Percentiles rank a stretch among this genome's conserved stretches.
Evolutionary conservation across 2,888 invertebrate genomes (phyloP).

Genomic region (Drosophila niveifrons): DNA sequence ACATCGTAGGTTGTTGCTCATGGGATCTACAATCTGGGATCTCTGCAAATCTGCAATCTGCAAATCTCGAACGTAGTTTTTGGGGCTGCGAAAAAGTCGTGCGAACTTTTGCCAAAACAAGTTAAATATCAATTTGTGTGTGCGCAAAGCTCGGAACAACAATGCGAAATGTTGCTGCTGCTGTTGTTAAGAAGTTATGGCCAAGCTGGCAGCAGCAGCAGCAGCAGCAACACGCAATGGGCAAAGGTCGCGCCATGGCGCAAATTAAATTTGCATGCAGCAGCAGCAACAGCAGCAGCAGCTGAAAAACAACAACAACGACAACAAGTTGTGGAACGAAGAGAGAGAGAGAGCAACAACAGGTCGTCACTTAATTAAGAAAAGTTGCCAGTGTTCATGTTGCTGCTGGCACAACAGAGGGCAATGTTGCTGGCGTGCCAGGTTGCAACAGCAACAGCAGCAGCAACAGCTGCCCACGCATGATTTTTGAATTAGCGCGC

Average conservation of each 20-base stretch:
- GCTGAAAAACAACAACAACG: conserved; percentile 20
- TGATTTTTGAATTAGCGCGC: conserved; percentile 83
- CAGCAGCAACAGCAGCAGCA: conserved; percentile 43
- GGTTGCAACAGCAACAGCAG: conserved; percentile 34
- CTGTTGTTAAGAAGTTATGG: conserved; percentile 59
- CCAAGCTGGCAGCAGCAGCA: conserved; percentile 27
- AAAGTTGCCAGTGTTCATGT: conserved; percentile 67
- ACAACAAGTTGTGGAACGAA: conserved; percentile 2
- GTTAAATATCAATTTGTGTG: conserved; percentile 63
- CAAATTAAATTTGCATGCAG: conserved; percentile 80
- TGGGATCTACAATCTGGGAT: not conserved
- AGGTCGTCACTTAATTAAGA: conserved; percentile 77
- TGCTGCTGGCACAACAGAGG: conserved; percentile 52
- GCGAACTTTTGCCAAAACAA: conserved; percentile 57
- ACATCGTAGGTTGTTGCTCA: not conserved
- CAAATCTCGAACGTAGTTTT: conserved; percentile 4
- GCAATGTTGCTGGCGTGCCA: conserved; percentile 61
- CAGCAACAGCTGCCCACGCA: conserved; percentile 79
- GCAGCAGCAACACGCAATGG: conserved; percentile 59
- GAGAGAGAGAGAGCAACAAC: conserved; percentile 52
- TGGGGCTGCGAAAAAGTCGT: conserved; percentile 49
- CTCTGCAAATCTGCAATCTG: not conserved
- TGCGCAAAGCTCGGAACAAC: conserved; percentile 35
- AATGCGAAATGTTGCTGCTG: conserved; percentile 50
- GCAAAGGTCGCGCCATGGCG: conserved; percentile 59